Evolutionary conservation across 2,888 invertebrate species (phyloP).

Genomic region (Penaeus monodon): DNA sequence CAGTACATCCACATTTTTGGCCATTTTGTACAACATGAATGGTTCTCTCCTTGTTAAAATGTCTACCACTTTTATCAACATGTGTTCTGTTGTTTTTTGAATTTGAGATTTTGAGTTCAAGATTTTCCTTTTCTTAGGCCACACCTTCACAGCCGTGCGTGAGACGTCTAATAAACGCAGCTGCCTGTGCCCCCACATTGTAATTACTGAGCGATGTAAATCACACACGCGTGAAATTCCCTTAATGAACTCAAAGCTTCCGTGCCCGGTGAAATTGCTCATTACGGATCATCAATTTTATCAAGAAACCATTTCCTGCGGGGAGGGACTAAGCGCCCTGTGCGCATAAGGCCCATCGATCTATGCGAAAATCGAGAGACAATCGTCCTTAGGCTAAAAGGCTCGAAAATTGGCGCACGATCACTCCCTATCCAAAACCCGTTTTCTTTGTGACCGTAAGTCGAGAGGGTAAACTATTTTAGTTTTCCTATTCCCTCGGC

Average conservation of each 20-base stretch:
- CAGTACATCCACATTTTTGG: too few relatives aligned
- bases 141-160: not conserved
- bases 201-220: slow-evolving; percentile 7
- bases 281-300: slow-evolving; percentile 22
- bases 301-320: not conserved
- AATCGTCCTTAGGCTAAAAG: not conserved
- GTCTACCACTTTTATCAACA: too few relatives aligned
- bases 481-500: too few relatives aligned
- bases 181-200: not conserved
- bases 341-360: not conserved
- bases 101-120: too few relatives aligned
- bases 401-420: not conserved
- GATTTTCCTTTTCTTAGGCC: too few relatives aligned
- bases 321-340: not conserved
- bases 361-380: not conserved
- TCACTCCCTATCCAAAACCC: not conserved
- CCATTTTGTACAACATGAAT: too few relatives aligned
- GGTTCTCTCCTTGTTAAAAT: too few relatives aligned
- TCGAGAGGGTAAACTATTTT: too few relatives aligned
- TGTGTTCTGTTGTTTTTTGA: too few relatives aligned
- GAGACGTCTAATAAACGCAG: slow-evolving; percentile 11
- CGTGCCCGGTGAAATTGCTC: slow-evolving; percentile 23
- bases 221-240: slow-evolving; percentile 19
- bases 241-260: slow-evolving; percentile 24
- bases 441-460: not conserved